Percentiles rank a stretch among this genome's conserved stretches.
Conservation (phyloP, 2,113 vertebrate species). For the Bucco capensis region DNA sequence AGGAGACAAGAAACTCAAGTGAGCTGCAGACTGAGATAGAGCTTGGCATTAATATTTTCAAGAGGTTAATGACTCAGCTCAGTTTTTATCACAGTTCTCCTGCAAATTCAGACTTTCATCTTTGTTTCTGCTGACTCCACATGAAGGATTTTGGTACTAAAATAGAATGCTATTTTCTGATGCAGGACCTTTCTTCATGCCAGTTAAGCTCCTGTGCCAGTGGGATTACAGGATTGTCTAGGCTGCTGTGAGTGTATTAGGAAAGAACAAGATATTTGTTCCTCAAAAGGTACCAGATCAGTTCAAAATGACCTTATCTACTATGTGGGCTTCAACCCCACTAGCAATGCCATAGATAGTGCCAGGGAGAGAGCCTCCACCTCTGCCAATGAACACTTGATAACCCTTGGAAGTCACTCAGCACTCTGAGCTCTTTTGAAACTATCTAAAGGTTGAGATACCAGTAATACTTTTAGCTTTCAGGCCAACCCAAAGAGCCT, state of each 20-base stretch:
- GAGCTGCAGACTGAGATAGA: neutral
- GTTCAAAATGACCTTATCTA: neutral
- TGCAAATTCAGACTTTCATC: neutral
- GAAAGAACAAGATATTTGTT: neutral
- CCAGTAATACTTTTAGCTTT: neutral
- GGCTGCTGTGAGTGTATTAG: neutral
- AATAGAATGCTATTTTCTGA: neutral
- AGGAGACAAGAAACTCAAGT: neutral
- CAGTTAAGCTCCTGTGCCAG: neutral
- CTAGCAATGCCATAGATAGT: neutral
- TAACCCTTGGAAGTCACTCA: neutral
- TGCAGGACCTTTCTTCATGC: neutral
- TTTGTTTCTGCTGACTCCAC: constrained; percentile 10
- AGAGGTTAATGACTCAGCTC: constrained; percentile 1
- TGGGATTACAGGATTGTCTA: neutral
- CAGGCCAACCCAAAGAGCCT: neutral
- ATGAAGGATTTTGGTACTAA: neutral
- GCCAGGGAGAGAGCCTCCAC: neutral
- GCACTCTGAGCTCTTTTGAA: neutral
- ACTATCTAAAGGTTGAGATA: neutral
- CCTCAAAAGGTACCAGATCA: neutral
- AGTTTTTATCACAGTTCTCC: neutral
- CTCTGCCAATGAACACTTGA: neutral
- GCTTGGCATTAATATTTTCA: constrained; percentile 5
- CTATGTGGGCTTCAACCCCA: neutral